Evolutionary conservation across 2,797 vertebrate species (phyloP).

Genomic region (Carduelis carduelis): DNA sequence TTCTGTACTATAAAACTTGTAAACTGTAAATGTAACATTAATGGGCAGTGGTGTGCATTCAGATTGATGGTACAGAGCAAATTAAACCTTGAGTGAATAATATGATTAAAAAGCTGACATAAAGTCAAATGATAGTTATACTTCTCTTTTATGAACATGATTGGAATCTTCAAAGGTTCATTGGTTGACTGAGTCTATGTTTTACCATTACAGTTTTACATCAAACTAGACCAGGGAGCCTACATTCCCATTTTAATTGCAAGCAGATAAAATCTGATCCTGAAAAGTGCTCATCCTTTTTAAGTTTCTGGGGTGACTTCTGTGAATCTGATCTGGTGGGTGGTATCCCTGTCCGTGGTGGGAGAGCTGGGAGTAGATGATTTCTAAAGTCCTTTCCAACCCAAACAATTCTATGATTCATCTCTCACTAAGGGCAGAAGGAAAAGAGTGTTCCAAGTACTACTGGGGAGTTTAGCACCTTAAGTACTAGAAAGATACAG

Average conservation of each 20-base stretch:
- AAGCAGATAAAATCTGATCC: background rate
- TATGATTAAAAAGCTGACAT: constrained; percentile 44
- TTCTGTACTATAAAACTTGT: background rate
- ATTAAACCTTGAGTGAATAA: constrained; percentile 29
- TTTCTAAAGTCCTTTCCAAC: background rate
- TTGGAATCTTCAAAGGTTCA: background rate
- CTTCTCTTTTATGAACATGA: constrained; percentile 14
- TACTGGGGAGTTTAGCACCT: background rate
- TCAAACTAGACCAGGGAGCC: background rate
- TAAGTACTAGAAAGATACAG: background rate
- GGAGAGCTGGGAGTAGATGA: background rate
- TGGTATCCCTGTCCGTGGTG: background rate
- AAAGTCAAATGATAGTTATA: constrained; percentile 38
- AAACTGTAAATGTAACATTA: constrained; percentile 10
- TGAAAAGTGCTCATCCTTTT: background rate
- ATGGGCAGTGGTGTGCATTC: background rate
- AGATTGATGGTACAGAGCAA: constrained; percentile 1
- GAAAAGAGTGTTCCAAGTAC: background rate
- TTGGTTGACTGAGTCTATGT: background rate
- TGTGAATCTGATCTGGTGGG: background rate
- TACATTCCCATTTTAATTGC: background rate
- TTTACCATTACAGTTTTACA: background rate
- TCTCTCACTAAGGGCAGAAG: background rate
- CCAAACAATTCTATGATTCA: background rate
- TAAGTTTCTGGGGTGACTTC: background rate